These are phyloP conservation scores for Setophaga petechia DNA, from an alignment of 2,113 vertebrate species.

Conservation along the genomic window DNA sequence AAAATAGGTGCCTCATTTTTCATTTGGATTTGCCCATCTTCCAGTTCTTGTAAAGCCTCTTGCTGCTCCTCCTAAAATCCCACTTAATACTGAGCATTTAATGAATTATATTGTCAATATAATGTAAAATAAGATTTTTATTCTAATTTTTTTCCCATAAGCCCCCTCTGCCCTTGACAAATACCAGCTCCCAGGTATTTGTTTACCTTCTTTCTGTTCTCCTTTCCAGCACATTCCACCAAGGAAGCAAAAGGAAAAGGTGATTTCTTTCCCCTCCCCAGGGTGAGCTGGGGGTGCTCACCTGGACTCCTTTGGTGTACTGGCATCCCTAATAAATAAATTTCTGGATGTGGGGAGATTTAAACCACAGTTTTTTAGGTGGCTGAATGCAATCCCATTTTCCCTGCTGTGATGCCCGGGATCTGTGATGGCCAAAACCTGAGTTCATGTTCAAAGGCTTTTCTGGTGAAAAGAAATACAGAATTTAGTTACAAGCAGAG, in stretches of 20 bases:
- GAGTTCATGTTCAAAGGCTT: not conserved
- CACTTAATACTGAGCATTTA: not conserved
- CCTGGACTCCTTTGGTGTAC: not conserved
- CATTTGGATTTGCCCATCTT: not conserved
- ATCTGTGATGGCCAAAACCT: not conserved
- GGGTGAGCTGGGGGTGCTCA: too few relatives aligned
- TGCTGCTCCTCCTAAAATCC: not conserved
- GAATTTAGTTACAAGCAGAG: not conserved
- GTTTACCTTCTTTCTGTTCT: not conserved
- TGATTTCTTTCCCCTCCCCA: not conserved
- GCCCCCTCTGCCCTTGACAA: not conserved
- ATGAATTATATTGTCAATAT: too few relatives aligned
- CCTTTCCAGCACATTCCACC: not conserved
- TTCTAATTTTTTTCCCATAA: not conserved
- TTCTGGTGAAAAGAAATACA: not conserved
- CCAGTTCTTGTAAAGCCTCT: not conserved
- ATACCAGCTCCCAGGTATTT: not conserved
- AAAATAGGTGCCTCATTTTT: not conserved
- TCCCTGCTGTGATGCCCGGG: not conserved
- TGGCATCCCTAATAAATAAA: not conserved
- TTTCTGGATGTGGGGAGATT: rapidly evolving
- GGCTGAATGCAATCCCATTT: not conserved
- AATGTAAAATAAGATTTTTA: not conserved
- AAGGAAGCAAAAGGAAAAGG: not conserved
- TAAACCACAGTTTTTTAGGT: not conserved